Base-by-base conservation (phyloP, 2,113 vertebrate genomes). In the Scophthalmus maximus region DNA sequence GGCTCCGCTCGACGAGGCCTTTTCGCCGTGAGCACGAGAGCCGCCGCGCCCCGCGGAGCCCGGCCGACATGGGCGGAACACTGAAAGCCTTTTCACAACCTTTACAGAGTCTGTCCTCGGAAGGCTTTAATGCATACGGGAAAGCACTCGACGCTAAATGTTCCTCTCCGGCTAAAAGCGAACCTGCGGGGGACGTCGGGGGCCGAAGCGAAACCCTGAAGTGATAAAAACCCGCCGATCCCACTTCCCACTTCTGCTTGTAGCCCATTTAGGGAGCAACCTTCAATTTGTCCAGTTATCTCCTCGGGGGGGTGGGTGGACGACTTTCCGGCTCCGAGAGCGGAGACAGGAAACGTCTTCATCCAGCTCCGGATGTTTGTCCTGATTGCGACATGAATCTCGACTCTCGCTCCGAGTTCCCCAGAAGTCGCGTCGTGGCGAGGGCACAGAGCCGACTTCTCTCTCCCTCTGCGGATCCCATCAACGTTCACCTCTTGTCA, bases 51-150 rank as follows among this genome's bases (percentile, higher is more conserved):
- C 74, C 62, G 53, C 3, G 11, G 71, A 70, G 58, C 23, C 1
- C 2, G 8, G 30, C 17, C 52, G 25, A 60, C 38, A 69, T 2
- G 8, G 27, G 55, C 29, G 58, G 18, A 38, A 58, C n/a, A 20
- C 34, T 59, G 51, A 76, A 87, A 77, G 51, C 67, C 61, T 74
- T 82, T 81, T 87, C 63, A 65, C 53, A 71, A 40, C 61, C 68
- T 70, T 64, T 52, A 47, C 53, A 59, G 40, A 68, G 62, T 10
- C 62, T 59, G 14, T 47, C 30, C 40, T 38, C 17, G 22, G 44
- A 47, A 26, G 6, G 42, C 7, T n/a, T 50, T 53, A 12, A 30
- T 22, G 56, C 30, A 49, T 36, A 20, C 44, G n/a, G 29, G 53
- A 56, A 58, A 59, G 20, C 49, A 53, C 61, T 68, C 8, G 3